phyloP scores from a whole-genome alignment of 2,888 invertebrate species.

The Campopleginae sp. region DNA sequence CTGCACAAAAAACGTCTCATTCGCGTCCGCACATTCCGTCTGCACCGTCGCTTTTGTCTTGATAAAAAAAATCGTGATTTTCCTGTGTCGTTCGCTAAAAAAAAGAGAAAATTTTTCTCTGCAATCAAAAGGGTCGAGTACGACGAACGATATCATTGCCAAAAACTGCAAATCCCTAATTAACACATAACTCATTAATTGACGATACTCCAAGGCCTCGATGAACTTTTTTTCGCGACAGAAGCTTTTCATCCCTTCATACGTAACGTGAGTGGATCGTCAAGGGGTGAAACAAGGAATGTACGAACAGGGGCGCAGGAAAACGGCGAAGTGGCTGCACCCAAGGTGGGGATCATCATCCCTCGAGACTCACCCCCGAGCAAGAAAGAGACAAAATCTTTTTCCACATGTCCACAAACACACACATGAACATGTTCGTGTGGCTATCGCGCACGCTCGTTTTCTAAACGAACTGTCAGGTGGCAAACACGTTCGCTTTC shows the following conservation, averaged over 20 bases:
- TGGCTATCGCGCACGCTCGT: not conserved
- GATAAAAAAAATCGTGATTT: not conserved
- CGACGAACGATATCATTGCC: no score
- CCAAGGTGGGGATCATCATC: slow-evolving; percentile 39
- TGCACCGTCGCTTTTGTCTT: not conserved
- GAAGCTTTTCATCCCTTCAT: not conserved
- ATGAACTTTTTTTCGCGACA: no score
- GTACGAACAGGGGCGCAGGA: slow-evolving; percentile 72
- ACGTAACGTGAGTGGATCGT: slow-evolving; percentile 53
- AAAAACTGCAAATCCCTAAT: not conserved
- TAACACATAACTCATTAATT: not conserved
- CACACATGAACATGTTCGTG: not conserved
- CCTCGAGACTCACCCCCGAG: not conserved
- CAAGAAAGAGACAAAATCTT: slow-evolving; percentile 5
- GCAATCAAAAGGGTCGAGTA: no score
- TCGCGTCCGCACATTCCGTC: not conserved
- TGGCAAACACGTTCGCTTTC: slow-evolving; percentile 32
- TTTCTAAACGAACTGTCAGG: not conserved
- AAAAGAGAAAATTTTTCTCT: no score
- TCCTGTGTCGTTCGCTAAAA: no score
- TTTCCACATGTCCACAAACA: not conserved
- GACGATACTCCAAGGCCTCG: no score
- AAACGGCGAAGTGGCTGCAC: slow-evolving; percentile 68
- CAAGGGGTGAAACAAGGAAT: slow-evolving; percentile 75
- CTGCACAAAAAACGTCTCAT: not conserved